Conservation (phyloP, 2,797 vertebrate species). For the Halcyon leucocephala region DNA sequence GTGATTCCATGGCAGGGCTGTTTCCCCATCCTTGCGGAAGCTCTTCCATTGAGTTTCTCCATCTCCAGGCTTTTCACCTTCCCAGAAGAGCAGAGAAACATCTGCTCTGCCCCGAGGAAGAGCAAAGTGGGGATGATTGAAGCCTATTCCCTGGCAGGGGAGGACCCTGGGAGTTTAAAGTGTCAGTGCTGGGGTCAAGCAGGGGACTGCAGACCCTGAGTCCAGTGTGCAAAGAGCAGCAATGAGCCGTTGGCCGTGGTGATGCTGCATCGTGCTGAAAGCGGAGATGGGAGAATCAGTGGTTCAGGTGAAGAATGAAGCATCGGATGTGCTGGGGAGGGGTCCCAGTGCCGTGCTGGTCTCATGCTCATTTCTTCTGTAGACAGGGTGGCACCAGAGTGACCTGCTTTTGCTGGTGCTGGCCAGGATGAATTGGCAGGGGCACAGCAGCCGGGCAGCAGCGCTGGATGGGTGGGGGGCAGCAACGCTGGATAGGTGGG, state of each 20-base stretch:
- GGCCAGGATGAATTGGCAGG: fast-evolving
- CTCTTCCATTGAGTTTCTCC: fast-evolving
- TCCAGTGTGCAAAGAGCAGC: neutral
- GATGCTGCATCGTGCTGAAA: fast-evolving
- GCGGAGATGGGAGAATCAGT: fast-evolving
- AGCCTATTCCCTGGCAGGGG: neutral
- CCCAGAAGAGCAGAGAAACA: fast-evolving
- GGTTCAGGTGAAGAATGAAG: fast-evolving
- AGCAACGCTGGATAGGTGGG: neutral
- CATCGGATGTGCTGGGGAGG: fast-evolving
- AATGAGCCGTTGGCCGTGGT: fast-evolving
- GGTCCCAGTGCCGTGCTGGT: fast-evolving
- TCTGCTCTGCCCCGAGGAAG: neutral
- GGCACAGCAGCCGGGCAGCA: neutral
- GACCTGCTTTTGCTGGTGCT: constrained; percentile 35
- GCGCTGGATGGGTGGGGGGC: neutral
- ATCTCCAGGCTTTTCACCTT: neutral
- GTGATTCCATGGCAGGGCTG: fast-evolving
- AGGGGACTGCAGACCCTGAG: fast-evolving
- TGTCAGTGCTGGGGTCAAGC: neutral
- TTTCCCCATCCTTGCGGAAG: fast-evolving
- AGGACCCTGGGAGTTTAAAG: neutral
- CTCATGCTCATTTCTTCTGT: neutral
- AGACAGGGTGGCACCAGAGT: neutral
- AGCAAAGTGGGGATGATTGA: neutral